Conservation (phyloP, 2,113 vertebrate species). For the Hippocampus barbouri region DNA sequence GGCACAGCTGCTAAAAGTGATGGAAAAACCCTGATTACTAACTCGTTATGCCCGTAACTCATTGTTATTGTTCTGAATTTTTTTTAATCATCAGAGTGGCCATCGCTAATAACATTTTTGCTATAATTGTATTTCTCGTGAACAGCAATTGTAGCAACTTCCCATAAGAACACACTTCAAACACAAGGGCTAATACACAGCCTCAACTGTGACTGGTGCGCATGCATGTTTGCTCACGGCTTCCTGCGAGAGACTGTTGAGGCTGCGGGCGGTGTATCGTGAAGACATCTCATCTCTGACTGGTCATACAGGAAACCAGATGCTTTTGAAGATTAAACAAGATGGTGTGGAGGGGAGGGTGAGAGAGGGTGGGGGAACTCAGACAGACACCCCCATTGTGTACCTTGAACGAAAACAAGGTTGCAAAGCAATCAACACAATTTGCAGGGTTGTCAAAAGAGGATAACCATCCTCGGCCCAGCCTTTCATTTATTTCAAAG, state of each 20-base stretch:
- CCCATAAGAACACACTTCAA: conserved; percentile 6
- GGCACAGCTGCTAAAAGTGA: no score
- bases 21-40: no score
- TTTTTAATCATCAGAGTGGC: no score
- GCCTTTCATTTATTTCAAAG: not conserved
- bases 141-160: not conserved
- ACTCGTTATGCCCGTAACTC: no score
- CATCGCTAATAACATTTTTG: no score
- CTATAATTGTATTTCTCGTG: no score
- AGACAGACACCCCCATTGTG: conserved; percentile 17
- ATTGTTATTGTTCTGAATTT: no score
- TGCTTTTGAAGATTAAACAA: conserved; percentile 42
- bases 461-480: conserved; percentile 6
- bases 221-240: conserved; percentile 24
- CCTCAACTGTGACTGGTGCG: conserved; percentile 8
- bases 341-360: conserved; percentile 10
- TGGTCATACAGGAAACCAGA: conserved; percentile 49
- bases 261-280: conserved; percentile 17
- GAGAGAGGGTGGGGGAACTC: conserved; percentile 24
- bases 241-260: conserved; percentile 27
- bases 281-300: conserved; percentile 31
- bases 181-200: conserved; percentile 11
- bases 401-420: conserved; percentile 20
- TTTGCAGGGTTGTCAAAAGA: conserved; percentile 1
- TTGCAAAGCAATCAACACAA: conserved; percentile 14